Base-by-base conservation (phyloP, 2,888 invertebrate species). In the Aquatica leii region DNA sequence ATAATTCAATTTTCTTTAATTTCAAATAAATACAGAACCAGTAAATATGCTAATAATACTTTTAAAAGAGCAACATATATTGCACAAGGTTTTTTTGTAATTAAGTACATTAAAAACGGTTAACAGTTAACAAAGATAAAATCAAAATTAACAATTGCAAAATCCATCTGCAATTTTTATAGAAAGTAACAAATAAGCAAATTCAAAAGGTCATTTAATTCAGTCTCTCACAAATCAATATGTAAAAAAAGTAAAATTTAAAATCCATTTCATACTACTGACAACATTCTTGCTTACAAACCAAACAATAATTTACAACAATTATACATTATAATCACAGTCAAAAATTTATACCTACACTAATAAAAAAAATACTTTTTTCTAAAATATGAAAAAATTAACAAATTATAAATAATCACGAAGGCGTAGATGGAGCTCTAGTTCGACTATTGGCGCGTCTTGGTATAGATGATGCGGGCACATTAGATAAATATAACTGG, bases 381-480 rank as follows among this genome's bases (percentile, higher is more conserved):
- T 67, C 69, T 71, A 69, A 66, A 48, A 69, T 61, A 63, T 57
- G 63, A 66, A 65, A 65, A 68, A 63, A 68, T 65, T 66, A 64
- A 68, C 62, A 65, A 48, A 49, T 58, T 35, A 53, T 48, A 62
- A 68, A 58, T 70, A 66, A 76, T 74, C 74, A 75, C 72, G 74
- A 69, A 59, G 71, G 69, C 43, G 69, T 68, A 63, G 74, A 74
- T 72, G 76, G 73, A 68, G 71, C 72, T 64, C 78, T 77, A 69
- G 77, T 73, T 62, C 78, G 77, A 71, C 80, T 79, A 62, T 74
- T 71, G 20, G 79, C 76, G 61, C 79, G 76, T 48, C 77, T 74
- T 62, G 78, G 78, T 57, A 78, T 77, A 53, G 77, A 73, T 48
- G 76, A 71, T 9, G 66, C 69, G 51, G 74, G 69, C 12, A 34